These are phyloP conservation scores for Drosophila paulistorum DNA, from an alignment of 1,140 invertebrate species.

Conservation along the genomic window DNA sequence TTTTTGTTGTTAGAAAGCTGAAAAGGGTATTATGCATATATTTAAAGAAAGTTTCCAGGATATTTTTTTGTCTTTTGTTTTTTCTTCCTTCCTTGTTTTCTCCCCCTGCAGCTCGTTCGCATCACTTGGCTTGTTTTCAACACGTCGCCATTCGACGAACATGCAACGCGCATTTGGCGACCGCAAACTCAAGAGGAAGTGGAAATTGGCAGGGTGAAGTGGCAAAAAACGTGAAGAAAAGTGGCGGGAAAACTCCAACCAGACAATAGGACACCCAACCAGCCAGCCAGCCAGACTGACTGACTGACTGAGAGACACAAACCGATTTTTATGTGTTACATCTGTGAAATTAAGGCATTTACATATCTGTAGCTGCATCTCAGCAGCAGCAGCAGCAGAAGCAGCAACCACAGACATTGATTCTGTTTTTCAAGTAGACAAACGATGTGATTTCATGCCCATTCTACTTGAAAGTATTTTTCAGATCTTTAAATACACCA, in stretches of 20 bases:
- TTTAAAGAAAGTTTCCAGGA: not conserved
- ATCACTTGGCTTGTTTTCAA: constrained; percentile 67
- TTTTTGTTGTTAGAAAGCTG: not conserved
- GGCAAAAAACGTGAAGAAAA: not conserved
- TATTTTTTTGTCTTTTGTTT: not conserved
- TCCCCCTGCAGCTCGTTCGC: constrained; percentile 30
- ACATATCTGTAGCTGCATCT: constrained; percentile 62
- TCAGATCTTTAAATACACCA: not conserved
- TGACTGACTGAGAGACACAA: constrained; percentile 1
- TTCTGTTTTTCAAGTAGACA: constrained; percentile 7
- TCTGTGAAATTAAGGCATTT: constrained; percentile 70
- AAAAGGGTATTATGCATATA: not conserved
- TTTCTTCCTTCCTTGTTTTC: not conserved
- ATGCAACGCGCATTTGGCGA: constrained; percentile 57
- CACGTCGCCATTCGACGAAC: constrained; percentile 27
- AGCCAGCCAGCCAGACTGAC: constrained; percentile 28
- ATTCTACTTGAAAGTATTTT: not conserved
- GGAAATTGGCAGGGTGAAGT: constrained; percentile 27
- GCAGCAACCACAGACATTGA: constrained; percentile 22
- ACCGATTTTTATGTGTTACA: constrained; percentile 59
- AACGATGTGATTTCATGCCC: constrained; percentile 23
- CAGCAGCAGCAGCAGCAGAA: not conserved
- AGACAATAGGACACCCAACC: not conserved
- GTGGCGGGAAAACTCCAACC: not conserved
- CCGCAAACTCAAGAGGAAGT: constrained; percentile 63